Percentiles rank a stretch among this genome's conserved stretches.
phyloP scores from a whole-genome alignment of 2,888 invertebrate species.

The Meiosimyza platycephala region DNA sequence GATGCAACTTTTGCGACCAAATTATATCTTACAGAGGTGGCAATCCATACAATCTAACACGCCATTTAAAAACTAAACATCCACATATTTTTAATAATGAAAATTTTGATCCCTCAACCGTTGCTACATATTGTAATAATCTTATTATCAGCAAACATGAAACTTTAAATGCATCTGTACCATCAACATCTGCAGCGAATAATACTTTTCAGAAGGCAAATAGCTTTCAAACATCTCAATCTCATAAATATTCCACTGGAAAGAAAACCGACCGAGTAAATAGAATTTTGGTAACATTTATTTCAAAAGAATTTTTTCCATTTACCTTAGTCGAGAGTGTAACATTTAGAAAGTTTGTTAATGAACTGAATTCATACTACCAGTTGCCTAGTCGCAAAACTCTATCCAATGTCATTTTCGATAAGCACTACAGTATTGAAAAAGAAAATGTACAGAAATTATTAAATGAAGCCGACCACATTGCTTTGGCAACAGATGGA shows the following conservation, averaged over 20 bases:
- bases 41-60: too few species aligned
- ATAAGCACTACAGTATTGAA: neutral
- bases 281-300: neutral
- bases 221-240: neutral
- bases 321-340: neutral
- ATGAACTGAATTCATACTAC: neutral
- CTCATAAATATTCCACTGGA: neutral
- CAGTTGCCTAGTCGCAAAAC: neutral
- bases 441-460: neutral
- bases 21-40: too few species aligned
- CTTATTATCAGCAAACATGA: too few species aligned
- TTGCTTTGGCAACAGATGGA: neutral
- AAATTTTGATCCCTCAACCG: too few species aligned
- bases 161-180: too few species aligned
- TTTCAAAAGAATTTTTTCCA: constrained; percentile 1
- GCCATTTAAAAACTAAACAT: too few species aligned
- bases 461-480: neutral
- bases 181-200: too few species aligned
- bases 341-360: neutral
- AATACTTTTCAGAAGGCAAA: too few species aligned
- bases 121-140: too few species aligned
- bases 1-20: too few species aligned
- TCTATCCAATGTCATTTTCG: neutral
- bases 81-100: too few species aligned
- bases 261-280: neutral